Percentiles rank a stretch among this genome's conserved stretches.
These are phyloP conservation scores for Abramis brama DNA, from an alignment of 2,113 vertebrate genomes.

Conservation along the genomic window DNA sequence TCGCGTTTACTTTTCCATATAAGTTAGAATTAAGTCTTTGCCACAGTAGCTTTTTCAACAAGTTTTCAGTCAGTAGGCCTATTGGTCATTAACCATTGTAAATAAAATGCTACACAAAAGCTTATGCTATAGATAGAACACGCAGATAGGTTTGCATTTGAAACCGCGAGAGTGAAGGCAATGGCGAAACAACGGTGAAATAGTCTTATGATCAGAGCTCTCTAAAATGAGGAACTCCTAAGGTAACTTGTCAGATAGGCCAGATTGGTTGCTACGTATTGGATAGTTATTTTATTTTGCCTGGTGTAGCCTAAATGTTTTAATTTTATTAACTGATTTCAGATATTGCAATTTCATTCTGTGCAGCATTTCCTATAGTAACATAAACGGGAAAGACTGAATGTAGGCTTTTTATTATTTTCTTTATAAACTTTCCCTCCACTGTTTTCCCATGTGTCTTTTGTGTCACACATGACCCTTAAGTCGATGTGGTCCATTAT, in stretches of 20 bases:
- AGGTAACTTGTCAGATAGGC: not conserved
- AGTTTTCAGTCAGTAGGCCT: not conserved
- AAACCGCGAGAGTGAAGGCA: not conserved
- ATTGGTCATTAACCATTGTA: not conserved
- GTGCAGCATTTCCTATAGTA: not conserved
- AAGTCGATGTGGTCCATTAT: not conserved
- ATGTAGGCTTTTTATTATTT: not conserved
- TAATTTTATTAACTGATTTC: not conserved
- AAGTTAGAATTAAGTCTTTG: not conserved
- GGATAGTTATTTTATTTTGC: conserved; percentile 3
- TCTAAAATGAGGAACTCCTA: not conserved
- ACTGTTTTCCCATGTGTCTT: not conserved
- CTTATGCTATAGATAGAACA: not conserved
- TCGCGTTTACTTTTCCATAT: conserved; percentile 23
- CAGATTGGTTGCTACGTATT: not conserved
- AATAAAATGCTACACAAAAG: not conserved
- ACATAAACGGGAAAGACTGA: not conserved
- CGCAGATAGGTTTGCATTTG: not conserved
- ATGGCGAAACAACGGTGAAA: not conserved
- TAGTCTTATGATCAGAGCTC: not conserved
- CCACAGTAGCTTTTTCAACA: not conserved
- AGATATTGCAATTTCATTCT: not conserved
- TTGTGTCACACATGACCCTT: not conserved
- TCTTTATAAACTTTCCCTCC: not conserved
- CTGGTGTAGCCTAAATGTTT: not conserved